phyloP scores from a whole-genome alignment of 2,113 vertebrate genomes.

The Podarcis cretensis region DNA sequence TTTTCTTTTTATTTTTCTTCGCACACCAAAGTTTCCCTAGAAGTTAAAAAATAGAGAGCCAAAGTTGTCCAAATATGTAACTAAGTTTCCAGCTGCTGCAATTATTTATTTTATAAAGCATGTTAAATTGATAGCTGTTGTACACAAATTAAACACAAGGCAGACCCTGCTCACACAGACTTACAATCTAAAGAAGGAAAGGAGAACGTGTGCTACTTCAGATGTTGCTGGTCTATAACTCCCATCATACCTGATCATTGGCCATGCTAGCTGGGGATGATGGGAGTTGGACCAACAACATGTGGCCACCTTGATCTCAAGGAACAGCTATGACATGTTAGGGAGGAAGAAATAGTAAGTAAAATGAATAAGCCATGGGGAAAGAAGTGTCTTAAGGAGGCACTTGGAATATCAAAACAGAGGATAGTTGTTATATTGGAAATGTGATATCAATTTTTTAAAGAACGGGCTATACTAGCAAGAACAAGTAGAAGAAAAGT shows the following conservation, averaged over 20 bases:
- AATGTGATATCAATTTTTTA: background rate
- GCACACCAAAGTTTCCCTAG: conserved; percentile 92
- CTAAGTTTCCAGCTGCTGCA: background rate
- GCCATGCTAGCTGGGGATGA: too few species aligned
- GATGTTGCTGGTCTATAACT: too few species aligned
- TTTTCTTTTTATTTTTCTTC: conserved; percentile 94
- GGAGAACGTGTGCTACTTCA: too few species aligned
- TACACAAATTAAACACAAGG: background rate
- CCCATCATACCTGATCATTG: too few species aligned
- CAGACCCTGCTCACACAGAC: background rate
- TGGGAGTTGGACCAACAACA: too few species aligned
- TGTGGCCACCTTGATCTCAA: too few species aligned
- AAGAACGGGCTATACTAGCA: background rate
- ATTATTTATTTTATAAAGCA: background rate
- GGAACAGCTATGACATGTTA: background rate
- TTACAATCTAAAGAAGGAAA: background rate
- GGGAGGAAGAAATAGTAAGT: background rate
- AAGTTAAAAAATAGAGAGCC: conserved; percentile 48
- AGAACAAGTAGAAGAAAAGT: background rate
- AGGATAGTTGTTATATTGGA: background rate
- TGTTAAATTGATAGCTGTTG: background rate
- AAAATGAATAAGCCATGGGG: background rate
- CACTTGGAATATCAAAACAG: background rate
- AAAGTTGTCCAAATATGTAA: background rate
- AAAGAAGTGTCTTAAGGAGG: background rate